These are phyloP conservation scores for Accipiter virgatus DNA, from an alignment of 2,113 vertebrate species.

Conservation along the genomic window DNA sequence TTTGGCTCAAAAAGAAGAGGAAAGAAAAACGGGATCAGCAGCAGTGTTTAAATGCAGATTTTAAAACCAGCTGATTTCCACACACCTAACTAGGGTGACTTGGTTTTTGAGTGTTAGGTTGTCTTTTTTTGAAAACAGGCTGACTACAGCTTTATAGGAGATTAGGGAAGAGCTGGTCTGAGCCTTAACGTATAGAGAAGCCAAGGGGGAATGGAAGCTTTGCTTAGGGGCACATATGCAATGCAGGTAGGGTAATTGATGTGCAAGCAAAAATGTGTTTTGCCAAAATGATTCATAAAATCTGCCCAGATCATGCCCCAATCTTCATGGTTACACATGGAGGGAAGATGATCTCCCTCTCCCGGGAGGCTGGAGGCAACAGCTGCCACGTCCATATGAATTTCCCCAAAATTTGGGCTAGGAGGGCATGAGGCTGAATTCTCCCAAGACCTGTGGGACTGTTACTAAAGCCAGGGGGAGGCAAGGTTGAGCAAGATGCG, in stretches of 20 bases:
- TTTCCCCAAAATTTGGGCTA: not conserved
- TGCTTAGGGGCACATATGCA: not conserved
- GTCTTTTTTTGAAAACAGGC: not conserved
- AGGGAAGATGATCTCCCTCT: not conserved
- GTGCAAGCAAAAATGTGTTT: not conserved
- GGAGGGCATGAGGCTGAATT: rapidly evolving
- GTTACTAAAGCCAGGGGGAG: not conserved
- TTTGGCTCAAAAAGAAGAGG: not conserved
- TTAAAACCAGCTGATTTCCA: not conserved
- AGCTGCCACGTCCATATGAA: not conserved
- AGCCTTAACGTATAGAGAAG: not conserved
- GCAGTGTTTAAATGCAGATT: not conserved
- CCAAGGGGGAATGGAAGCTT: not conserved
- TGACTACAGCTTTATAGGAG: not conserved
- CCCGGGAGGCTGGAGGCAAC: not conserved
- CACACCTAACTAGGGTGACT: not conserved
- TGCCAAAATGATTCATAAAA: not conserved
- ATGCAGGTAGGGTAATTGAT: rapidly evolving
- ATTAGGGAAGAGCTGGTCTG: not conserved
- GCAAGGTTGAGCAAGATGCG: not conserved
- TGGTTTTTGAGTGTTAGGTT: not conserved
- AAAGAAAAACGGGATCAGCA: not conserved
- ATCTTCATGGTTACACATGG: rapidly evolving
- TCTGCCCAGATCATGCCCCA: not conserved
- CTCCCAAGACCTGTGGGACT: rapidly evolving